Conservation (phyloP, 2,113 vertebrate genomes). For the Scartelaos histophorus region DNA sequence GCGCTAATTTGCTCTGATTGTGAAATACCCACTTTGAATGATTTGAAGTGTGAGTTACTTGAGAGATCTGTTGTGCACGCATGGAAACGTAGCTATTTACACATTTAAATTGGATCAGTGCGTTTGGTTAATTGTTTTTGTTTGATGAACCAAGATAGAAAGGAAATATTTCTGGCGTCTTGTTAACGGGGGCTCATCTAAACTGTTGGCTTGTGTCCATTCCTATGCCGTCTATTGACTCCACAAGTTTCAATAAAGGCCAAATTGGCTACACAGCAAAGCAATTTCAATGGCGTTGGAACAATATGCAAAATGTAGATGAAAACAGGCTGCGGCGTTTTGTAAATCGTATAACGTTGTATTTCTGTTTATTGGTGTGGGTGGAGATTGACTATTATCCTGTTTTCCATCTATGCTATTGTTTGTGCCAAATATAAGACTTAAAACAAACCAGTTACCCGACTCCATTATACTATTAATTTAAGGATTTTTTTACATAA, state of each 20-base stretch:
- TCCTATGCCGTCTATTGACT: no score
- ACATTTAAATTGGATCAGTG: slow-evolving; percentile 3
- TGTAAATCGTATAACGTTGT: background rate
- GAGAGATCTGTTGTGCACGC: background rate
- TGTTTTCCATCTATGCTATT: background rate
- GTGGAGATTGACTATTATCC: background rate
- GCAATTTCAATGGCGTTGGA: background rate
- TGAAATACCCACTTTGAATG: slow-evolving; percentile 20
- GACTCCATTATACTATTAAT: no score
- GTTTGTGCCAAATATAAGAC: background rate
- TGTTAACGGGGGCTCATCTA: background rate
- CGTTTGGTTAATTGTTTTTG: slow-evolving; percentile 1
- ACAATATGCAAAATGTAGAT: background rate
- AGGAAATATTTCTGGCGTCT: background rate
- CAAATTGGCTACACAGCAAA: background rate
- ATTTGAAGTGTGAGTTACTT: background rate
- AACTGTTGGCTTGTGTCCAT: background rate
- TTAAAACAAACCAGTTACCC: background rate
- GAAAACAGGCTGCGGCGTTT: background rate
- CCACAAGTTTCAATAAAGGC: background rate
- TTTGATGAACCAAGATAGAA: background rate
- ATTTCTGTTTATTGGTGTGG: background rate
- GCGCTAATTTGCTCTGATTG: slow-evolving; percentile 31
- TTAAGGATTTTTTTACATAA: background rate
- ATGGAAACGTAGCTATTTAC: background rate